phyloP scores from a whole-genome alignment of 2,888 invertebrate genomes.

The Sycophila texana region DNA sequence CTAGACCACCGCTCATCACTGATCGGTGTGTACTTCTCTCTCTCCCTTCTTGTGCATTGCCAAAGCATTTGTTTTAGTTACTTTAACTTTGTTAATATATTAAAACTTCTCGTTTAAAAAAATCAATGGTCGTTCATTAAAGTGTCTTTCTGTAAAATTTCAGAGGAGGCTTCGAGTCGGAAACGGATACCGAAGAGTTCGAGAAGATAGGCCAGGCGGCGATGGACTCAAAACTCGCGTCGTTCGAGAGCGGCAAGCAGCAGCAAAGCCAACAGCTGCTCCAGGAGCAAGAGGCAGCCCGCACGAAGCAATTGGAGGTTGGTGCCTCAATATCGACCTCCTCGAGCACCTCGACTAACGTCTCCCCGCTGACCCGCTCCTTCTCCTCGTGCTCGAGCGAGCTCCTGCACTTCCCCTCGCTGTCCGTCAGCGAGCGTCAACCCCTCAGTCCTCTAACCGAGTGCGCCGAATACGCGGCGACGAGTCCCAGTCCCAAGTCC shows the following conservation, averaged over 20 bases:
- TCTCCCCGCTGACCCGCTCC: conserved; percentile 65
- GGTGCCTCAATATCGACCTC: conserved; percentile 69
- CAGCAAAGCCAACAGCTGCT: conserved; percentile 56
- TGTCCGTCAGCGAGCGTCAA: conserved; percentile 59
- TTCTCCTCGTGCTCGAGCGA: conserved; percentile 66
- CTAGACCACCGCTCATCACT: conserved; percentile 62
- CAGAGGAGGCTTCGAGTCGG: conserved; percentile 86
- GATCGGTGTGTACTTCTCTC: conserved; percentile 67
- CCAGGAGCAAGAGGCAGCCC: conserved; percentile 55
- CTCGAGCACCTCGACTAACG: conserved; percentile 69
- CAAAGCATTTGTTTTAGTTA: neutral
- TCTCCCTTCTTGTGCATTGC: too few relatives aligned
- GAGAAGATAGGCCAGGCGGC: conserved; percentile 84
- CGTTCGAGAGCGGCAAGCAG: conserved; percentile 65
- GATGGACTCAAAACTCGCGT: conserved; percentile 67
- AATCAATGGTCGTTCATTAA: neutral
- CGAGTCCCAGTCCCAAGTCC: conserved; percentile 37
- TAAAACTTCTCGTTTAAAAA: neutral
- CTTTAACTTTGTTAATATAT: neutral
- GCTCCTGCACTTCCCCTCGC: conserved; percentile 67
- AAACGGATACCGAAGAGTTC: conserved; percentile 89
- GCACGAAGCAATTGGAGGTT: conserved; percentile 73
- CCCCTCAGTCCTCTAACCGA: conserved; percentile 71
- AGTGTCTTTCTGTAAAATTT: conserved; percentile 21
- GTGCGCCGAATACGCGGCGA: conserved; percentile 61